These are phyloP conservation scores for Chaetorhynchus papuensis DNA, from an alignment of 2,113 vertebrate genomes.

Conservation along the genomic window DNA sequence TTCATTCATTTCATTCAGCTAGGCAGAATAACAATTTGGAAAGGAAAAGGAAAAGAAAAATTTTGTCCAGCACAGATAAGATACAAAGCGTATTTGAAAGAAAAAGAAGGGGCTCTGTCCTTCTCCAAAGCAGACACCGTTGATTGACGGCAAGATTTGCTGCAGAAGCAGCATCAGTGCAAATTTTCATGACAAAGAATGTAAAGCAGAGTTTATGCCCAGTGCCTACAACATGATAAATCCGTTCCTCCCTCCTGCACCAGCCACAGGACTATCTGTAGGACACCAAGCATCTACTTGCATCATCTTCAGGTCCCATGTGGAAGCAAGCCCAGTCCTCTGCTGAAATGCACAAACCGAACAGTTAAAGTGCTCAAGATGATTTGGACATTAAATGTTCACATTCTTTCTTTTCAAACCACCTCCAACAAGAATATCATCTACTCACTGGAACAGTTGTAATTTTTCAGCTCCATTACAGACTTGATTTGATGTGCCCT, in stretches of 20 bases:
- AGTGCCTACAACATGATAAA: background rate
- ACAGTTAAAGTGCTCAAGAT: background rate
- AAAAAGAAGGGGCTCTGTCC: background rate
- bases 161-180: background rate
- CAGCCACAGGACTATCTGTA: background rate
- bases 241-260: background rate
- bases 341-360: background rate
- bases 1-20: background rate
- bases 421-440: background rate
- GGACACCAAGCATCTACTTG: rapidly evolving
- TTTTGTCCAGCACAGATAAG: background rate
- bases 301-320: background rate
- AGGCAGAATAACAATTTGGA: background rate
- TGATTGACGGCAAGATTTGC: background rate
- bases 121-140: background rate
- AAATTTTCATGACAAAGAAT: background rate
- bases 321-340: background rate
- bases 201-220: background rate
- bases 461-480: background rate
- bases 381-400: background rate
- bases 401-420: background rate
- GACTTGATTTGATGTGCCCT: background rate
- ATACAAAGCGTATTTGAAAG: background rate
- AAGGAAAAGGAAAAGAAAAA: background rate
- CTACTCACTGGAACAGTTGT: background rate